Evolutionary conservation across 1,140 invertebrate species (phyloP).

Genomic region (Laupala kohalensis): DNA sequence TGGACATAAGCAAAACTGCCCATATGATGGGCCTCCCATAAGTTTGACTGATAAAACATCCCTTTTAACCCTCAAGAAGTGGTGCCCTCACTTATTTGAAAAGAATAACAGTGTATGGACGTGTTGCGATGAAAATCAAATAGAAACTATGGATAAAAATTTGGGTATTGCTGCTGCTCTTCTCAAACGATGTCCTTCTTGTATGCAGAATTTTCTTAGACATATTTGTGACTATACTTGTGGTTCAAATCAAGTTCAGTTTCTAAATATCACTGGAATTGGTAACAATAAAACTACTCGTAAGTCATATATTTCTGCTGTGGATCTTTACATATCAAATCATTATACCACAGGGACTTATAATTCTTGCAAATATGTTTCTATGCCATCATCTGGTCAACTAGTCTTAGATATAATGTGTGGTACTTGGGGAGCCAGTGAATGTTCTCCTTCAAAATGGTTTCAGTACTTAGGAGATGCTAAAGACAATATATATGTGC

Average conservation of each 20-base stretch:
- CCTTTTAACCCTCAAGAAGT: background rate
- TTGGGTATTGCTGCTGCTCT: constrained; percentile 26
- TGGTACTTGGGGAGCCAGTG: constrained; percentile 45
- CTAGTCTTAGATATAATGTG: constrained; percentile 69
- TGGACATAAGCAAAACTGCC: background rate
- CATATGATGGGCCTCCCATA: background rate
- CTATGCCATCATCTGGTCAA: constrained; percentile 59
- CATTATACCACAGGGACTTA: constrained; percentile 59
- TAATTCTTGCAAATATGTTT: constrained; percentile 70
- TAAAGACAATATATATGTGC: constrained; percentile 45
- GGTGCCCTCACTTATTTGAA: background rate
- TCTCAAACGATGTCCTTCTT: constrained; percentile 37
- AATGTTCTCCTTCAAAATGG: constrained; percentile 54
- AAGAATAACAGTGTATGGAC: constrained; percentile 2
- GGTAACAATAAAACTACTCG: background rate
- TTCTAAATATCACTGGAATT: constrained; percentile 24
- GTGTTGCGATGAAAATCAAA: constrained; percentile 28
- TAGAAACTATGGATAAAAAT: constrained; percentile 23
- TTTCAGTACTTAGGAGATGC: constrained; percentile 60
- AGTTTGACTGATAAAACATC: background rate
- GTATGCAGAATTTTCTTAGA: constrained; percentile 36
- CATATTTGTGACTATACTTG: constrained; percentile 40
- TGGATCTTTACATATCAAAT: constrained; percentile 47
- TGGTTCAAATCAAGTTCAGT: constrained; percentile 33
- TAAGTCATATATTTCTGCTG: constrained; percentile 25